Conservation (phyloP, 2,113 vertebrate genomes). For the Coreoperca whiteheadi region DNA sequence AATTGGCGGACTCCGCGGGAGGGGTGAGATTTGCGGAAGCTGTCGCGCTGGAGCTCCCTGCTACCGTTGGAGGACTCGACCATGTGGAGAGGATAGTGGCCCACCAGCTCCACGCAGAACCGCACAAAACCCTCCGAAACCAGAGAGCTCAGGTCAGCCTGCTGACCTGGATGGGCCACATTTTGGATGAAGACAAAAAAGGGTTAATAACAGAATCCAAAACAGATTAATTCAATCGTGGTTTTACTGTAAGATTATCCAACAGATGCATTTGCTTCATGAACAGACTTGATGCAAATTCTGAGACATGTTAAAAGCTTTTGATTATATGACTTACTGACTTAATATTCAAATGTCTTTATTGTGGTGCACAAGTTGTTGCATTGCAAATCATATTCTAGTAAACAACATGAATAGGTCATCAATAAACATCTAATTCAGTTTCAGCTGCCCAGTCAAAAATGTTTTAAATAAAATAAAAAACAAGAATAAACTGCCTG, state of each 20-base stretch:
- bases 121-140: constrained; percentile 94
- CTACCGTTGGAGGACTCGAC: constrained; percentile 84
- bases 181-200: background rate
- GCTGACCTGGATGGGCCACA: constrained; percentile 53
- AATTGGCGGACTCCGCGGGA: constrained; percentile 92
- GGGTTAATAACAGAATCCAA: background rate
- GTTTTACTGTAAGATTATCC: background rate
- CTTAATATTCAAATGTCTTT: background rate
- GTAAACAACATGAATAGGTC: background rate
- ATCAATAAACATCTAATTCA: background rate
- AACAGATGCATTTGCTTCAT: background rate
- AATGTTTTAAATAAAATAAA: too few species aligned
- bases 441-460: background rate
- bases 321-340: background rate
- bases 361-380: background rate
- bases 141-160: constrained; percentile 84
- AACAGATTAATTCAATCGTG: background rate
- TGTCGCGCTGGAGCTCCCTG: constrained; percentile 90
- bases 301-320: background rate
- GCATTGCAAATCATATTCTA: background rate
- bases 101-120: constrained; percentile 95
- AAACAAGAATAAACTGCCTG: background rate
- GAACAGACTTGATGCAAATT: background rate
- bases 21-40: constrained; percentile 91
- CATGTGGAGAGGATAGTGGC: constrained; percentile 96